Evolutionary conservation across 2,888 invertebrate genomes (phyloP), one percentile per base, ranked within the genome.

Genomic region (Pandemis cinnamomeana): DNA sequence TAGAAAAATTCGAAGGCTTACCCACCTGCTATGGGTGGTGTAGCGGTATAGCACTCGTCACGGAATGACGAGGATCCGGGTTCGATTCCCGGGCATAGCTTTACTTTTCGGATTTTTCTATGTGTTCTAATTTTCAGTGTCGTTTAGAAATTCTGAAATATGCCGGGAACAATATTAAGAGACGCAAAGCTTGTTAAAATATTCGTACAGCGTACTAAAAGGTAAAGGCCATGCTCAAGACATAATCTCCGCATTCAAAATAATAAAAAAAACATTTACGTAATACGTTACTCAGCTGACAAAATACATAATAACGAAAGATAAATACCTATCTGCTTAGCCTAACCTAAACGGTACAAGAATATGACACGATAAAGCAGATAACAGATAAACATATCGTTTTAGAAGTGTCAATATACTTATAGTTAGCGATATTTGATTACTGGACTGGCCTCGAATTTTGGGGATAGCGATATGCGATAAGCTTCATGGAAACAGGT

Each of bases 361-460:
- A 66, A 66, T 48, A 61, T 48, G 48, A 27, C 60, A n/a, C 58
- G 58, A 58, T 46, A 36, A 5, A n/a, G 42, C 8, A 27, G 51
- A 72, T 67, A 66, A 51, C 11, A 55, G 58, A 58, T 63, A 67
- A 60, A 3, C 5, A 20, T 70, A 74, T 74, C 73, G 51, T 41
- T 64, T 44, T 42, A 60, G 64, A 66, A 61, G 70, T 74, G 70
- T 41, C 74, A 67, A 71, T 74, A 67, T 64, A 73, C 44, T 8
- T 46, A 46, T 69, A 73, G 69, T 73, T 66, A 70, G 58, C 64
- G 69, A 48, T 74, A 55, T 70, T 74, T 36, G 67, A 74, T 74
- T 53, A 53, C 41, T 11, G 74, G 13, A 53, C 41, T 11, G 74
- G 13, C 74, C 70, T 62, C 53, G 2, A 15, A 66, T 64, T 67